Base-by-base conservation (phyloP, 2,888 invertebrate genomes). In the Ophion costatus region DNA sequence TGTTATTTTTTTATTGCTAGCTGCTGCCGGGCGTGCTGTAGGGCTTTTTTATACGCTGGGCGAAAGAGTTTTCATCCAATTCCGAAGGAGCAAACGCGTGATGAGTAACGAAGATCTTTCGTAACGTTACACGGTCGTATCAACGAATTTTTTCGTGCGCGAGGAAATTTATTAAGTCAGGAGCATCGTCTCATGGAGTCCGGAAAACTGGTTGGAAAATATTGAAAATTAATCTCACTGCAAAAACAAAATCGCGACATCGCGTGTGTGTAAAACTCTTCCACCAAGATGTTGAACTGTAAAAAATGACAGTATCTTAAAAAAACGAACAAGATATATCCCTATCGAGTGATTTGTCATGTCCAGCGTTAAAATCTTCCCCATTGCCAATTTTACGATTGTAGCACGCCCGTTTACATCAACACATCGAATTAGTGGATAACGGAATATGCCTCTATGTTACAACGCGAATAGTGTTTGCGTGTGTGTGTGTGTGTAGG, bases 391-490 rank as follows among this genome's bases (percentile, higher is more conserved):
- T 57, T 85, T 87, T 84, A 90, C 89, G 90, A 91, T 89, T 88
- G 88, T 73, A 89, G 89, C 91, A 90, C 92, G 91, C 88, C 90
- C 91, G 91, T 90, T 89, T 88, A 92, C 92, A 92, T 92, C 91
- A 90, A 92, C 91, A 92, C 92, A 92, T 92, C 90, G 90, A 92
- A 91, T 89, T 91, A 92, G 88, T 91, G 90, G 90, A 89, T 92
- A 91, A 91, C 91, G 90, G 90, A 91, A 90, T 90, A 59, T 22
- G 91, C 90, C 90, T 90, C 91, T 92, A 92, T 92, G 89, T 90
- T 92, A 92, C 92, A 92, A 90, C 90, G 92, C 91, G 90, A 90
- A 91, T 91, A 88, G 87, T 90, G 90, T 90, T 88, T 80, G 88
- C 17, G 17, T 88, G 85, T 91, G 90, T 90, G 87, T 83, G 45